phyloP scores from a whole-genome alignment of 2,888 invertebrate genomes.

The Dicycla oo region DNA sequence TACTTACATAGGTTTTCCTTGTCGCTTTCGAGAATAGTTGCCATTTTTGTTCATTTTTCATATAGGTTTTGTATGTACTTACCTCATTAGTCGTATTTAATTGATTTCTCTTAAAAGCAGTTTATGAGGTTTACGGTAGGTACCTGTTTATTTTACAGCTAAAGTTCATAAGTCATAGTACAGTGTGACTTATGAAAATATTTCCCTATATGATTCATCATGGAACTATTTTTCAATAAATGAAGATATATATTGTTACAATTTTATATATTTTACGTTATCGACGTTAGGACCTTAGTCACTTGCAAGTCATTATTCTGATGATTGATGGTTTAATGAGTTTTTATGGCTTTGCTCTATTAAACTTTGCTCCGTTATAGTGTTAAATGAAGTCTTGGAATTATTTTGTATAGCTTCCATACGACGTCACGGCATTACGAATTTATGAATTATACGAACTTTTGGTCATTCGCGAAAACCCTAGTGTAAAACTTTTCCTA shows the following conservation, averaged over 20 bases:
- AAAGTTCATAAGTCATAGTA: constrained; percentile 1
- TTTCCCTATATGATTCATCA: constrained; percentile 5
- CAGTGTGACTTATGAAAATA: too few relatives aligned
- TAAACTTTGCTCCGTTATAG: constrained; percentile 4
- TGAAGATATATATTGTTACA: not conserved
- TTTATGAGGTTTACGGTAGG: not conserved
- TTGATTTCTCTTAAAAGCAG: not conserved
- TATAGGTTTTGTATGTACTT: not conserved
- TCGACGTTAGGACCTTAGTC: constrained; percentile 14
- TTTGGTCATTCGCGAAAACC: not conserved
- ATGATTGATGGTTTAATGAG: not conserved
- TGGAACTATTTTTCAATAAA: constrained; percentile 22
- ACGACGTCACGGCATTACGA: not conserved
- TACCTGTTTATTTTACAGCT: not conserved
- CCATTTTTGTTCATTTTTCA: not conserved
- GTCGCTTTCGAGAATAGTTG: not conserved
- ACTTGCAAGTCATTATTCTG: constrained; percentile 33
- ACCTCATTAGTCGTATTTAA: not conserved
- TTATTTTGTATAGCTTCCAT: constrained; percentile 16
- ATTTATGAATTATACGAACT: not conserved
- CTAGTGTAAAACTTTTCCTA: not conserved
- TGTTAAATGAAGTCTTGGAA: not conserved
- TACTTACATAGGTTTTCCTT: not conserved
- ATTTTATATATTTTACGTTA: constrained; percentile 8
- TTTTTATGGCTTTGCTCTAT: constrained; percentile 6